Evolutionary conservation across 1,140 invertebrate species (phyloP), one percentile per base, ranked within the genome.

Genomic region (Drosophila obscura): DNA sequence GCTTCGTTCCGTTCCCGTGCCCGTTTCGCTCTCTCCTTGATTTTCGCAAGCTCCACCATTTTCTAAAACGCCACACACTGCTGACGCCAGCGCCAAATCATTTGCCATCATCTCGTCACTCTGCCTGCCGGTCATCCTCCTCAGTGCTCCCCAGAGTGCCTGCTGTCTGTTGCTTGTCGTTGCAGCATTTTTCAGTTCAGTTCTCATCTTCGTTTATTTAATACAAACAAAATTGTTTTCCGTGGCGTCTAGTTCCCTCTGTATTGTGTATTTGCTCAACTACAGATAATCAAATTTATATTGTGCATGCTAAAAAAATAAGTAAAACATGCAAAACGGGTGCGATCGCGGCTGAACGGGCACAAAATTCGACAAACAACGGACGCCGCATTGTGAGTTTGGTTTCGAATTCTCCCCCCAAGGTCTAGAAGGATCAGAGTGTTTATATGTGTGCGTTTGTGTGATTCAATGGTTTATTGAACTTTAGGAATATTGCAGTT

Each of bases 251-350:
- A n/a, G 8, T 11, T 51, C 39, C 31, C 15, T 62, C 24, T 66
- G 44, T 69, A 55, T 43, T 71, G 41, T 62, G 75, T 68, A 72
- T 73, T 80, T 81, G 69, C 69, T 69, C 75, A 77, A 81, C 64
- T 85, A 72, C 78, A 81, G 82, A 87, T 87, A 87, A 87, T 87
- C 78, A 82, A 82, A 79, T 68, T 87, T 85, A 85, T 87, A 81
- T 80, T 82, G 78, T 78, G 79, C 79, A 77, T 75, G 79, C 53
- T 57, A 77, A 80, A 69, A 55, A 55, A 72, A 69, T 57, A 78
- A 75, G 73, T 74, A 72, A 67, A 72, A 60, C 80, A 80, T 85
- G 78, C 57, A 48, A 82, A 78, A 72, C 50, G 60, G 45, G 45
- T 75, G 62, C 59, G 66, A 88, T 82, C 71, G 51, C 49, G 59